A percentile compares a stretch with the other conserved stretches of the same genome.
phyloP scores from a whole-genome alignment of 2,888 invertebrate genomes.

The Cheilosia pagana region DNA sequence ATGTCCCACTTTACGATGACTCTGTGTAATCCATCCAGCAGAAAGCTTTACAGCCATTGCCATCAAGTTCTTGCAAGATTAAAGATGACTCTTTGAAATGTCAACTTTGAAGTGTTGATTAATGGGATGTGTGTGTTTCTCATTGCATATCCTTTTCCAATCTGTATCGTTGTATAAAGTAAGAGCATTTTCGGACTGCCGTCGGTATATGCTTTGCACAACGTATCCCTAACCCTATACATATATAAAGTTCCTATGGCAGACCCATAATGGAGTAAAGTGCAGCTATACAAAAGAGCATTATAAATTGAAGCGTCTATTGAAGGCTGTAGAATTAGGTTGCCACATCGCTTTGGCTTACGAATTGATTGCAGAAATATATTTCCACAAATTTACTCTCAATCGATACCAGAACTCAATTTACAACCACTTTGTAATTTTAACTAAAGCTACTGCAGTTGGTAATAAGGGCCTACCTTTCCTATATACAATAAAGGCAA shows the following conservation, averaged over 20 bases:
- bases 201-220: background rate
- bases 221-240: too few relatives aligned
- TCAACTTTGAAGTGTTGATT: slow-evolving; percentile 3
- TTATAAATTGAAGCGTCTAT: background rate
- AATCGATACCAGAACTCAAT: background rate
- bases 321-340: background rate
- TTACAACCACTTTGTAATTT: background rate
- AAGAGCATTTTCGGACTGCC: background rate
- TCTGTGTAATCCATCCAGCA: background rate
- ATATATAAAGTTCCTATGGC: background rate
- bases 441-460: too few relatives aligned
- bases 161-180: background rate
- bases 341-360: background rate
- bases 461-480: too few relatives aligned
- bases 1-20: background rate
- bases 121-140: background rate
- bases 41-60: background rate
- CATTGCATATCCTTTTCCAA: background rate
- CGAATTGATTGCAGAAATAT: background rate
- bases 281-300: background rate
- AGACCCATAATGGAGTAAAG: background rate
- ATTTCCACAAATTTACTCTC: background rate
- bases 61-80: background rate
- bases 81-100: background rate
- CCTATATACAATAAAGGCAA: too few relatives aligned